Percentiles rank a stretch among this genome's conserved stretches.
Evolutionary conservation across 2,113 vertebrate genomes (phyloP).

Genomic region (Actenoides hombroni): DNA sequence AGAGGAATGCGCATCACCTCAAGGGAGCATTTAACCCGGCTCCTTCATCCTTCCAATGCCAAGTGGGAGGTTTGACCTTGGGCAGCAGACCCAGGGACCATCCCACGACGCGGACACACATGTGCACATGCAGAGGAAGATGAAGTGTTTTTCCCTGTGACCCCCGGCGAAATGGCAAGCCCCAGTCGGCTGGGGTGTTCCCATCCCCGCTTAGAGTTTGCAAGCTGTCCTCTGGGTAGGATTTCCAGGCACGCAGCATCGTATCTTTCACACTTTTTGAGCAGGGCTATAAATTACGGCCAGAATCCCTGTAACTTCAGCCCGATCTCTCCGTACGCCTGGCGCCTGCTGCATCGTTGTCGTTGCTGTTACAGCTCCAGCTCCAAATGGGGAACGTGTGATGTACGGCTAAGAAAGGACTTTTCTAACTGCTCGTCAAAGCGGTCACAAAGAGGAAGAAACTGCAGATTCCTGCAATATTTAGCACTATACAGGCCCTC

Average conservation of each 20-base stretch:
- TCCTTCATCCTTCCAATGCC: neutral
- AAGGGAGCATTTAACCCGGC: neutral
- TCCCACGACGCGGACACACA: neutral
- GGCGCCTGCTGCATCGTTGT: conserved; percentile 54
- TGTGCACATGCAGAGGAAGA: neutral
- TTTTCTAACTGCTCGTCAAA: neutral
- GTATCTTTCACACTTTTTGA: conserved; percentile 33
- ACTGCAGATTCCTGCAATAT: conserved; percentile 56
- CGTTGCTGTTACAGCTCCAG: conserved; percentile 35
- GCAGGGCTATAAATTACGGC: conserved; percentile 41
- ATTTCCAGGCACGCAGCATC: conserved; percentile 4
- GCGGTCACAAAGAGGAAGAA: conserved; percentile 63
- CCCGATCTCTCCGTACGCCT: neutral
- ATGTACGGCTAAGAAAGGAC: conserved; percentile 39
- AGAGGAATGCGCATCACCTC: neutral
- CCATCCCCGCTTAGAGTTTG: neutral
- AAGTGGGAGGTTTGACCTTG: conserved; percentile 38
- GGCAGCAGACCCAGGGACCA: neutral
- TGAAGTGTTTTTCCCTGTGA: conserved; percentile 10
- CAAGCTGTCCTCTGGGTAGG: conserved; percentile 26
- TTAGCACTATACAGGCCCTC: conserved; percentile 60
- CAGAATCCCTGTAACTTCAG: neutral
- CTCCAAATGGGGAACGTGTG: neutral
- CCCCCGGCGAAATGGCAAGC: neutral
- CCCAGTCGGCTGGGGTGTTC: neutral